Conservation (phyloP, 2,113 vertebrate genomes). For the Callopanchax toddi region DNA sequence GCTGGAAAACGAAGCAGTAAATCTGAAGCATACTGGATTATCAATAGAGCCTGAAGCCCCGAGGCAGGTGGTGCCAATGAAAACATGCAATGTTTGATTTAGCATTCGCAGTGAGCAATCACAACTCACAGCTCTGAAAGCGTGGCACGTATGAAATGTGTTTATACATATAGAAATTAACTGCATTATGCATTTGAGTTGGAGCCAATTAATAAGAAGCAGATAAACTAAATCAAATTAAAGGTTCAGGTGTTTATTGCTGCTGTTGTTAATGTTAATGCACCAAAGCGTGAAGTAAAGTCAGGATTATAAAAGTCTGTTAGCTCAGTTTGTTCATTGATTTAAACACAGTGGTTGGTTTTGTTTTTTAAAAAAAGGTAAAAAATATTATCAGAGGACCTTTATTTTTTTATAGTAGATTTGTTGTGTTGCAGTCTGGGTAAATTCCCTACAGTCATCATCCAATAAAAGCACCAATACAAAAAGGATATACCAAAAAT, state of each 20-base stretch:
- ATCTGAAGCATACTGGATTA: conserved; percentile 68
- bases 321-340: neutral
- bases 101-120: conserved; percentile 51
- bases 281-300: conserved; percentile 8
- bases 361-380: no score
- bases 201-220: conserved; percentile 16
- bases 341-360: no score
- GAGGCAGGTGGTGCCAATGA: conserved; percentile 44
- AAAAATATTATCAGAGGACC: no score
- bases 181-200: conserved; percentile 20
- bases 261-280: conserved; percentile 9
- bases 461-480: no score
- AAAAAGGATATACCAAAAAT: no score
- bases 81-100: conserved; percentile 57
- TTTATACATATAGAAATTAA: conserved; percentile 8
- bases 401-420: no score
- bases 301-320: neutral
- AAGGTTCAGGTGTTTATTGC: conserved; percentile 20
- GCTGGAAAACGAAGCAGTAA: conserved; percentile 61
- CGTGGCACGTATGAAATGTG: conserved; percentile 13
- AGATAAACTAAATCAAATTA: conserved; percentile 22
- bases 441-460: no score
- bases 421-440: no score
- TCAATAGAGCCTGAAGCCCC: conserved; percentile 42
- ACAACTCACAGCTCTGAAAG: conserved; percentile 26